Conservation (phyloP, 2,113 vertebrate genomes). For the Charadrius vociferus region DNA sequence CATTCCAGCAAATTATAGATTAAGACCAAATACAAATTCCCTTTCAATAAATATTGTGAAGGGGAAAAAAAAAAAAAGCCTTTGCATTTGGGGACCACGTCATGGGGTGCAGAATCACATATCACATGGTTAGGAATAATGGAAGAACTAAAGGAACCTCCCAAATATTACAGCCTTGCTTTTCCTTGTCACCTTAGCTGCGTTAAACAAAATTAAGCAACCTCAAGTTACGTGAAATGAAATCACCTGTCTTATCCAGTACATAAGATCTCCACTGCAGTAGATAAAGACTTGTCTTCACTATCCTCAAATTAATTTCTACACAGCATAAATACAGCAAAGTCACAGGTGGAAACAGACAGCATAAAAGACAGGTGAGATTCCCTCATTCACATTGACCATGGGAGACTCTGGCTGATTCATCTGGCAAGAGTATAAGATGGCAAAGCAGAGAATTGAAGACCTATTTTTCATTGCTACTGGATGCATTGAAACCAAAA, state of each 20-base stretch:
- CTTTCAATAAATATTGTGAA: neutral
- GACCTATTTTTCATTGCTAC: neutral
- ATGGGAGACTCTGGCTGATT: neutral
- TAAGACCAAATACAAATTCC: neutral
- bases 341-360: neutral
- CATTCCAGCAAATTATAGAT: neutral
- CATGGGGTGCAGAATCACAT: fast-evolving
- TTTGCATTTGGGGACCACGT: neutral
- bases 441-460: neutral
- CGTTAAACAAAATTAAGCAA: neutral
- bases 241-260: neutral
- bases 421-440: neutral
- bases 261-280: neutral
- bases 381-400: neutral
- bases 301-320: neutral
- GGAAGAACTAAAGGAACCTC: neutral
- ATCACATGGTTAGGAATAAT: neutral
- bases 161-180: neutral
- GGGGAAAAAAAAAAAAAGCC: neutral
- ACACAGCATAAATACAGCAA: neutral
- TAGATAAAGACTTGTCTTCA: neutral
- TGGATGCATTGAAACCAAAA: neutral
- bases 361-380: neutral
- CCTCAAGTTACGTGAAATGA: neutral
- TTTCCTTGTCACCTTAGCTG: neutral